phyloP scores from a whole-genome alignment of 1,140 invertebrate genomes.

The Brachionus plicatilis region DNA sequence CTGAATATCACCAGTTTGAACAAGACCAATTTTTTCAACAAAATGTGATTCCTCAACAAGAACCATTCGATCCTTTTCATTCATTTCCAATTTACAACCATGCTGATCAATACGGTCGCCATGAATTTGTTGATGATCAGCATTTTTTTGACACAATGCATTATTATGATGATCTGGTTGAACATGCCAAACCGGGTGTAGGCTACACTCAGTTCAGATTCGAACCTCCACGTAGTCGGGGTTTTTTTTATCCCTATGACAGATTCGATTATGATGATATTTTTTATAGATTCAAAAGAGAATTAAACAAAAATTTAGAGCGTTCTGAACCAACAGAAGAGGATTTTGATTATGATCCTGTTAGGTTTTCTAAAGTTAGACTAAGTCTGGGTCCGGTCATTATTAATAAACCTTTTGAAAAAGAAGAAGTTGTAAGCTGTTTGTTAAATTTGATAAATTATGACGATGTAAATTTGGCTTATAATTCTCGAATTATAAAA shows the following conservation, averaged over 20 bases:
- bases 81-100: not conserved
- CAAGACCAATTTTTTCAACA: not conserved
- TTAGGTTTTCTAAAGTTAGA: conserved; percentile 13
- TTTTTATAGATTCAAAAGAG: not conserved
- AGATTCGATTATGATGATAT: not conserved
- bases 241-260: not conserved
- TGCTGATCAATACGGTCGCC: not conserved
- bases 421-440: conserved; percentile 31
- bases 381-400: not conserved
- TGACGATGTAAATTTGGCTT: not conserved
- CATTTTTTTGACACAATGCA: not conserved
- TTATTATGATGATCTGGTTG: not conserved
- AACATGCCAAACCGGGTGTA: not conserved
- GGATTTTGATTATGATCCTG: conserved; percentile 29
- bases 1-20: not conserved
- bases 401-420: conserved; percentile 11
- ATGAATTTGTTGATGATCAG: not conserved
- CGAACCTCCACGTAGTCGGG: not conserved
- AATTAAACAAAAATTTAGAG: not conserved
- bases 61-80: not conserved
- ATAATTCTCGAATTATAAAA: conserved; percentile 2
- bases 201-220: not conserved
- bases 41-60: not conserved
- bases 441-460: conserved; percentile 24
- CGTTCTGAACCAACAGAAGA: not conserved